A percentile compares a stretch with the other conserved stretches of the same genome.
Conservation (phyloP, 2,888 invertebrate species). For the Scaptomyza reducta region DNA sequence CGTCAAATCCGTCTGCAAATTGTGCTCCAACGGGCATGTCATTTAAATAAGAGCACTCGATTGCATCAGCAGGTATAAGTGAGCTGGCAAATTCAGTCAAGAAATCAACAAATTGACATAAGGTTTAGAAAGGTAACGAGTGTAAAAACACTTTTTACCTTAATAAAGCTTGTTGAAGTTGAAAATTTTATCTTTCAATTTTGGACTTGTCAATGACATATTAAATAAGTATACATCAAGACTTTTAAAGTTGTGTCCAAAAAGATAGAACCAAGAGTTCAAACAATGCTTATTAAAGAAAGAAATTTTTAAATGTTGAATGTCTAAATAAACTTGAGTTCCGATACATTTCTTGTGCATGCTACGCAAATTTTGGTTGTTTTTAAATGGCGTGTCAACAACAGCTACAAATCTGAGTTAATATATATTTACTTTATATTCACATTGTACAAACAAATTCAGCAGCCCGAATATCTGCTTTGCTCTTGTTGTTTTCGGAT, state of each 20-base stretch:
- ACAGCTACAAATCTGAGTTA: background rate
- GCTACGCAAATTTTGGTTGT: no score
- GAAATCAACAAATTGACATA: constrained; percentile 8
- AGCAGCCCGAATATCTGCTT: background rate
- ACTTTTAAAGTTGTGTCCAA: background rate
- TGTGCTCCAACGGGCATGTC: constrained; percentile 12
- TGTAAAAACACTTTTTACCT: background rate
- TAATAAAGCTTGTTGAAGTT: background rate
- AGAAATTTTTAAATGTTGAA: no score
- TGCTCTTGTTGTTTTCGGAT: background rate
- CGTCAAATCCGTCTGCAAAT: constrained; percentile 14
- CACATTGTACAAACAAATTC: background rate
- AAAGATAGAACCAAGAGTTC: background rate
- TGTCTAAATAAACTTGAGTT: no score
- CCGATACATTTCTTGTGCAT: no score
- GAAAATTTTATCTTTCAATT: background rate
- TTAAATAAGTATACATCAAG: background rate
- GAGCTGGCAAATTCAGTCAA: constrained; percentile 16
- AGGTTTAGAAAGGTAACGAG: background rate
- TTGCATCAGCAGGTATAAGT: constrained; percentile 20
- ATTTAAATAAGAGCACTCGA: constrained; percentile 18
- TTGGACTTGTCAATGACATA: background rate
- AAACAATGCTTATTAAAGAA: no score
- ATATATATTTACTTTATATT: background rate
- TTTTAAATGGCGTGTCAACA: background rate